Evolutionary conservation across 2,113 vertebrate species (phyloP).

Genomic region (Microtus montanus): DNA sequence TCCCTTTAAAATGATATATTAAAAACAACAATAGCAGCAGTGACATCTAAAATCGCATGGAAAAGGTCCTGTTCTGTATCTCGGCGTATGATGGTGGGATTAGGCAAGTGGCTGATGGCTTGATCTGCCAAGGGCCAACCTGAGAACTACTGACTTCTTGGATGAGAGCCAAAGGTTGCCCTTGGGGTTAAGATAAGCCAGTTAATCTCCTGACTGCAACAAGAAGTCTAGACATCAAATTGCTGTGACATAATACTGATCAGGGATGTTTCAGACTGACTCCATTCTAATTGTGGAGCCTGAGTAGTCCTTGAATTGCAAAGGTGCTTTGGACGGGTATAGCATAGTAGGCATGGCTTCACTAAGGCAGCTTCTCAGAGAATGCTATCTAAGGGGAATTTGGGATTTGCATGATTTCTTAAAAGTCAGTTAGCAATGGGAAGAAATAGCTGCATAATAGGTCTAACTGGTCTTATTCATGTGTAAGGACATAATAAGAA

Average conservation of each 20-base stretch:
- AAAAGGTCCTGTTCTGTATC: conserved; percentile 40
- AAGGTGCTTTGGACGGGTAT: background rate
- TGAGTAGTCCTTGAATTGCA: background rate
- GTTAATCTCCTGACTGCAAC: conserved; percentile 75
- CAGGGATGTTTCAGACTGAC: conserved; percentile 35
- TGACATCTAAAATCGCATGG: conserved; percentile 5
- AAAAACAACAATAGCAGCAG: background rate
- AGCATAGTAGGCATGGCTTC: background rate
- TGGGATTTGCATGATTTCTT: conserved; percentile 14
- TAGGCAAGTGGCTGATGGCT: conserved; percentile 68
- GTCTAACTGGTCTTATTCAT: conserved; percentile 67
- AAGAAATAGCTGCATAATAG: conserved; percentile 55
- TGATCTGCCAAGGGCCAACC: conserved; percentile 69
- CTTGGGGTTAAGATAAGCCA: conserved; percentile 71
- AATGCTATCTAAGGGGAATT: conserved; percentile 8
- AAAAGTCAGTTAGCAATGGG: conserved; percentile 27
- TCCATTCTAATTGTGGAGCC: conserved; percentile 40
- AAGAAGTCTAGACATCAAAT: conserved; percentile 66
- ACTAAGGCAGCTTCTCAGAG: background rate
- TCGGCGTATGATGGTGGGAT: conserved; percentile 54
- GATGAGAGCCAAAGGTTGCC: conserved; percentile 69
- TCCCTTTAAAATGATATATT: background rate
- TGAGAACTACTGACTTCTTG: conserved; percentile 62
- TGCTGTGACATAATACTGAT: conserved; percentile 62
- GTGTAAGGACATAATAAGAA: conserved; percentile 62